Percentiles rank a stretch among this genome's conserved stretches.
Evolutionary conservation across 2,797 vertebrate species (phyloP).

Genomic region (Pangasius larnaudii): DNA sequence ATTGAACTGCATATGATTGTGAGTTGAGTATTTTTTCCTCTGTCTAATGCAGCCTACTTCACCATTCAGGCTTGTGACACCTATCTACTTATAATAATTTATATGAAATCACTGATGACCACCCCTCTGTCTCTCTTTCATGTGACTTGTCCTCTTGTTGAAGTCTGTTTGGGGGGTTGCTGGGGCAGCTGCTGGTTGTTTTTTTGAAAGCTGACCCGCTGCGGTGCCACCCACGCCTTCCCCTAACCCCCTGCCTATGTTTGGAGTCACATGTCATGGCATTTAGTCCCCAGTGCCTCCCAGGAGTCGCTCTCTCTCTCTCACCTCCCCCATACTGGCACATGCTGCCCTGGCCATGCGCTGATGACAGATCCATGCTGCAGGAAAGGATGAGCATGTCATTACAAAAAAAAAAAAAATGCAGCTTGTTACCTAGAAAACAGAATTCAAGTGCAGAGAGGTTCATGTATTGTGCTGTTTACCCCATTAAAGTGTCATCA

Average conservation of each 20-base stretch:
- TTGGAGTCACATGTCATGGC: slow-evolving; percentile 54
- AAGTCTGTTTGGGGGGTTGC: slow-evolving; percentile 55
- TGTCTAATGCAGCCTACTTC: background rate
- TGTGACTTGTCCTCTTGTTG: slow-evolving; percentile 24
- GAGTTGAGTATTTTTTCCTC: background rate
- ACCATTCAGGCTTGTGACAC: background rate
- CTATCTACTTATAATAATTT: background rate
- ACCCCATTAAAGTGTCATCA: background rate
- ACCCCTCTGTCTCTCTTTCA: background rate
- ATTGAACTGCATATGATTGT: background rate
- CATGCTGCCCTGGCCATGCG: background rate
- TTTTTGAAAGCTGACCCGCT: slow-evolving; percentile 52
- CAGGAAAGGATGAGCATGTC: background rate
- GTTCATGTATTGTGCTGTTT: background rate
- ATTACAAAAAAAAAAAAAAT: background rate
- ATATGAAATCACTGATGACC: background rate
- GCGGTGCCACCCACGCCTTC: slow-evolving; percentile 42
- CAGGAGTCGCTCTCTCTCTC: background rate
- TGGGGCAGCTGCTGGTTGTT: slow-evolving; percentile 43
- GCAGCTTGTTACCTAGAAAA: background rate
- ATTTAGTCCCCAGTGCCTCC: slow-evolving; percentile 40
- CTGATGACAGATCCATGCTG: slow-evolving; percentile 4
- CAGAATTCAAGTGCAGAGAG: background rate
- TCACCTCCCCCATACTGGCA: slow-evolving; percentile 15
- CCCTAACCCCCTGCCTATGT: slow-evolving; percentile 34